phyloP scores from a whole-genome alignment of 2,113 vertebrate genomes.

The Tragelaphus scriptus region DNA sequence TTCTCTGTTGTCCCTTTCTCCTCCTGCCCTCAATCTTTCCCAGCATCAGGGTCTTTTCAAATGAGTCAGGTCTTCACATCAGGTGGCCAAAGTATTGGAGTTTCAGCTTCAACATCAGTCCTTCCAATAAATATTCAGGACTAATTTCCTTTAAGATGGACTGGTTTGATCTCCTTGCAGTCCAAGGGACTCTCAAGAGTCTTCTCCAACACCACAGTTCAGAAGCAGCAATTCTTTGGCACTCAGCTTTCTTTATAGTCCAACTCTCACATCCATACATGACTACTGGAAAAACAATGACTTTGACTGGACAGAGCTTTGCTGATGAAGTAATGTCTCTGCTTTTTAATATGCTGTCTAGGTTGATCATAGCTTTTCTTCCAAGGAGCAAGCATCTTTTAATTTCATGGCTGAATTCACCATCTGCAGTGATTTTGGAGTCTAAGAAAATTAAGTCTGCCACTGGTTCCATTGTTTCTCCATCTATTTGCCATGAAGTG shows the following conservation, averaged over 20 bases:
- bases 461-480: background rate
- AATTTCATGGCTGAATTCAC: background rate
- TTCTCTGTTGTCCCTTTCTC: background rate
- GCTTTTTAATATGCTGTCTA: background rate
- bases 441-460: background rate
- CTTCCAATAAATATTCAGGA: no score
- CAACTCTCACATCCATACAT: background rate
- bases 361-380: background rate
- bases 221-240: background rate
- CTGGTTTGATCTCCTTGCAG: no score
- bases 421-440: background rate
- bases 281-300: background rate
- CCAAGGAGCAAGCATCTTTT: background rate
- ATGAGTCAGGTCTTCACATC: fast-evolving
- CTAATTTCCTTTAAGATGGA: no score
- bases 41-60: background rate
- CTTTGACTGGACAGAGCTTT: background rate
- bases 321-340: background rate
- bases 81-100: background rate
- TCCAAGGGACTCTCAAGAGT: background rate
- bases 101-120: background rate
- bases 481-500: background rate
- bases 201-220: background rate
- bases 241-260: background rate
- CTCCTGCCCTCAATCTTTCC: background rate